Percentiles rank a stretch among this genome's conserved stretches.
These are phyloP conservation scores for Cladorhizidae sp. DNA, from an alignment of 37 sponge, comb jelly and placozoan species.

Conservation along the genomic window DNA sequence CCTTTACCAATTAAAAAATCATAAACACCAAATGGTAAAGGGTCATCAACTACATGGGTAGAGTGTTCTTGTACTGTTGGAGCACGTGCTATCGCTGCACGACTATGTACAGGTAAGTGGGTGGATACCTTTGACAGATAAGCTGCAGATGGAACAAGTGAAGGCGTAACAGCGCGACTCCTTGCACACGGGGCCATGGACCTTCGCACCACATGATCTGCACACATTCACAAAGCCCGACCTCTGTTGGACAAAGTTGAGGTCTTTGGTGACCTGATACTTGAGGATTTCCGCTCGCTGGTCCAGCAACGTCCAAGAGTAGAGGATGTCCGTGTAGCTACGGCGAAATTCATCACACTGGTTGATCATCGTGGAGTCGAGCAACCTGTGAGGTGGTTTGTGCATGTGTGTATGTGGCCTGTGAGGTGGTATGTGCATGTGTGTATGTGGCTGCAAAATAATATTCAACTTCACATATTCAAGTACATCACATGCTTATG, in stretches of 20 bases:
- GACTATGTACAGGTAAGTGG: too few species aligned
- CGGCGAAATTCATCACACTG: conserved; percentile 71
- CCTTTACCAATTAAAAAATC: too few species aligned
- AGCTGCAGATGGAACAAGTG: conserved; percentile 72
- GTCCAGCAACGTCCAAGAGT: conserved; percentile 67
- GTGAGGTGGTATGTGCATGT: too few species aligned
- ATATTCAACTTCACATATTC: too few species aligned
- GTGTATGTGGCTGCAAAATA: too few species aligned
- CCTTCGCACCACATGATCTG: conserved; percentile 20
- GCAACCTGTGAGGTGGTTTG: conserved; percentile 19
- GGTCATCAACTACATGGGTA: too few species aligned
- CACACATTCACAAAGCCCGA: conserved; percentile 23
- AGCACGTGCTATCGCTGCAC: too few species aligned
- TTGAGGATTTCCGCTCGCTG: conserved; percentile 80
- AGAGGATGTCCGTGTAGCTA: conserved; percentile 75
- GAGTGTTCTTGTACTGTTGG: too few species aligned
- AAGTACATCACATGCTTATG: too few species aligned
- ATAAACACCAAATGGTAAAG: too few species aligned
- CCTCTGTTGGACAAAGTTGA: not conserved
- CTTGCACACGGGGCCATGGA: conserved; percentile 58
- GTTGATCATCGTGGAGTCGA: conserved; percentile 46
- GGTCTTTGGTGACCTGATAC: not conserved
- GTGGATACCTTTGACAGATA: conserved; percentile 75
- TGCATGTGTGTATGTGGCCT: not conserved
- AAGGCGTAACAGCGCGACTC: conserved; percentile 51